Evolutionary conservation across 2,797 vertebrate genomes (phyloP).

Genomic region (Xiphorhynchus erythropygius): DNA sequence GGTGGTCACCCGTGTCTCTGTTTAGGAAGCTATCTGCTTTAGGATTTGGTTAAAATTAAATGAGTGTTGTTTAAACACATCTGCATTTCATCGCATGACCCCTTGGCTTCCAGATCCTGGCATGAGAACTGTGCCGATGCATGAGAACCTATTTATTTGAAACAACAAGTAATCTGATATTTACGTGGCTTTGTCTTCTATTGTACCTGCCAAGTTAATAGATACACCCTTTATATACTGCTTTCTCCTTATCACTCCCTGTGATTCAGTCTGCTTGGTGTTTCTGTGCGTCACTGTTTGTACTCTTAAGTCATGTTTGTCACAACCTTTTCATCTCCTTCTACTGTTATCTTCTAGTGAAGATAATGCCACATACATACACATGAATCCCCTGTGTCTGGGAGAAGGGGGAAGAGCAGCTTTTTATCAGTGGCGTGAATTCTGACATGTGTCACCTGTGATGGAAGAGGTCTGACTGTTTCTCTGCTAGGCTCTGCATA

Average conservation of each 20-base stretch:
- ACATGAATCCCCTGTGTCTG: background rate
- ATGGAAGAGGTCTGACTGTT: background rate
- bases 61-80: background rate
- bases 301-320: constrained; percentile 26
- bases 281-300: constrained; percentile 51
- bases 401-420: background rate
- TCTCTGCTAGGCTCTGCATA: background rate
- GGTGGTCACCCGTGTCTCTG: background rate
- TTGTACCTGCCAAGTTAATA: constrained; percentile 35
- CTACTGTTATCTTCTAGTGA: constrained; percentile 18
- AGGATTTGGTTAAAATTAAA: background rate
- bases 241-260: constrained; percentile 29
- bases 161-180: constrained; percentile 16
- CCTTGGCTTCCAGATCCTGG: background rate
- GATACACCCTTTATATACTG: constrained; percentile 11
- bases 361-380: constrained; percentile 24
- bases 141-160: constrained; percentile 2
- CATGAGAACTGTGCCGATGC: constrained; percentile 5
- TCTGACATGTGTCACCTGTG: background rate
- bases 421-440: background rate
- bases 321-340: constrained; percentile 47
- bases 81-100: constrained; percentile 4
- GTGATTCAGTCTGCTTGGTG: background rate
- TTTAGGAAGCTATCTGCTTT: background rate
- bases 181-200: constrained; percentile 38